Evolutionary conservation across 2,888 invertebrate genomes (phyloP), one percentile per base, ranked within the genome.

Genomic region (Phaonia tiefii): DNA sequence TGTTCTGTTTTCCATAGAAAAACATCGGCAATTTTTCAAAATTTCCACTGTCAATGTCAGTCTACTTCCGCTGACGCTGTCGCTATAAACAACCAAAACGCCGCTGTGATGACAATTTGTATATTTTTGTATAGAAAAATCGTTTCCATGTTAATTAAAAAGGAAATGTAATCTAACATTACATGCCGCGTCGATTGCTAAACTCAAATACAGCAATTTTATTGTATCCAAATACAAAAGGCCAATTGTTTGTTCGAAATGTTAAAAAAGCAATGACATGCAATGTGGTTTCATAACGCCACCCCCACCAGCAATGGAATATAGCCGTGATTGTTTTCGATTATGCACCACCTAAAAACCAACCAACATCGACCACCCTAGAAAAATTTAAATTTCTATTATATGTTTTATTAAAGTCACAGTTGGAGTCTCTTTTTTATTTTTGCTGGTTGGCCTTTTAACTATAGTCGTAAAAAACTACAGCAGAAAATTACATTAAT

Each of bases 211-310:
- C 2, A 15, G 5, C 15, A 44, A n/a, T 5, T 15, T 49, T 11
- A 49, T 5, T 15, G 17, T 49, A 5, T 15, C 2, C n/a, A 15
- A 15, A 42, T 22, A 63, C 20, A 42, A 7, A 11, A 63, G 20
- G 42, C 42, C 39, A 63, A 63, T 63, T 42, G 63, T 63, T 42
- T 63, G 20, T 39, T 63, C 11, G 42, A 22, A 56, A 56, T 56
- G 51, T n/a, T n/a, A n/a, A 31, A 31, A 31, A 5, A 31, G 8
- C 31, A 31, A 25, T 63, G 63, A 63, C 63, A 63, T 63, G 63
- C 63, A 20, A 63, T 63, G 22, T 22, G 11, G 17, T 51, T 22
- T 11, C 51, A 8, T 5, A n/a, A n/a, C n/a, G n/a, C n/a, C n/a
- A n/a, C n/a, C n/a, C n/a, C n/a, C n/a, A n/a, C n/a, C n/a, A n/a